Evolutionary conservation across 2,113 vertebrate genomes (phyloP), one percentile per base, ranked within the genome.

Genomic region (Emydura subglobosa): DNA sequence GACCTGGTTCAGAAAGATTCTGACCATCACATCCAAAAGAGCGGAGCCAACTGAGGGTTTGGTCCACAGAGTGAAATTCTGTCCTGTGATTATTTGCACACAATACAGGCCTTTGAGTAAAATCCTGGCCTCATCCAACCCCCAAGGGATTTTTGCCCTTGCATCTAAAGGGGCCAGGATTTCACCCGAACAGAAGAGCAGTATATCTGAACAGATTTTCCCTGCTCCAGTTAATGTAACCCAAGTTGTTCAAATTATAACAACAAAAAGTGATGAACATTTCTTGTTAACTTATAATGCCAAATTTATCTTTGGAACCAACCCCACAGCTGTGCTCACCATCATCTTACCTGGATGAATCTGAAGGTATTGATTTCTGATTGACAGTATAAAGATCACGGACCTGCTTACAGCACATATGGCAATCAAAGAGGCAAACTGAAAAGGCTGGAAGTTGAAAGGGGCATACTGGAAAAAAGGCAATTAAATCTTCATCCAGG

Each of bases 381-480:
- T 13, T 1, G 2, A 49, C 0, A 1, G 49, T 0, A 1, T 47
- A 47, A 87, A 79, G 53, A 39, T 78, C 53, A 14, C 50, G 87
- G 87, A 74, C 39, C 0, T 0, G 8, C 42, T 59, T 2, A 0
- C 4, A 31, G 83, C 93, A 81, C 72, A 65, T 29, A 34, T 0
- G 0, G 72, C 49, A 80, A 79, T n/a, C 57, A 39, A 76, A 72
- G 61, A 83, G 31, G 79, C 79, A 65, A 76, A 90, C 90, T 83
- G 42, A 49, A 83, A 92, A 83, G 79, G 76, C 39, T 34, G 61
- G 59, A 51, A 82, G 47, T 94, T 92, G 78, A 88, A 90, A 88
- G 72, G 57, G 53, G 51, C 5, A 7, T 25, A 29, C 1, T 3
- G 10, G 5, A 31, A 3, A 6, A 34, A 89, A 81, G 10, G n/a